Conservation (phyloP, 1,140 invertebrate species). For the Bicyclus anynana region DNA sequence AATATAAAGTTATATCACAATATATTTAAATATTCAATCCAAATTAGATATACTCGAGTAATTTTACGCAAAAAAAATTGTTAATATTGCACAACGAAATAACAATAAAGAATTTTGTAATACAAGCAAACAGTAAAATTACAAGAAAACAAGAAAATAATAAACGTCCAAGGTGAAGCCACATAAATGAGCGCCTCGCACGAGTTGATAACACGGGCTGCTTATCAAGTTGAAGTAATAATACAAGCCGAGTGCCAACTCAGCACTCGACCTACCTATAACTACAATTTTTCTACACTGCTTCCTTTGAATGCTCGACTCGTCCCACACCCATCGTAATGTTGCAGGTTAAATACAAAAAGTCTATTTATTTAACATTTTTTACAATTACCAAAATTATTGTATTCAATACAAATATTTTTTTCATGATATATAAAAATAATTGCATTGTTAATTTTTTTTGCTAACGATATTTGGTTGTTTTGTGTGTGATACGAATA, state of each 20-base stretch:
- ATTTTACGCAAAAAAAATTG: no score
- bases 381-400: neutral
- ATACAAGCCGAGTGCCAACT: constrained; percentile 72
- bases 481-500: constrained; percentile 28
- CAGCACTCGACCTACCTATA: constrained; percentile 69
- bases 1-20: no score
- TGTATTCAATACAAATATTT: neutral
- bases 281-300: constrained; percentile 64
- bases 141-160: neutral
- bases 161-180: constrained; percentile 50
- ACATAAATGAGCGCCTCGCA: constrained; percentile 51
- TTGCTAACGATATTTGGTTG: constrained; percentile 11
- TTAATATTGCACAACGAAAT: no score
- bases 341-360: constrained; percentile 40
- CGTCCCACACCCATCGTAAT: constrained; percentile 61
- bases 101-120: neutral
- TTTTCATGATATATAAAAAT: constrained; percentile 7
- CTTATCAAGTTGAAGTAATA: constrained; percentile 65
- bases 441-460: neutral
- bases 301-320: constrained; percentile 39
- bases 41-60: no score
- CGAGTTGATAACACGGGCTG: constrained; percentile 51
- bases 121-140: neutral
- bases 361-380: constrained; percentile 7
- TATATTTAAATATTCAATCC: no score